These are phyloP conservation scores for Eucriotettix oculatus DNA, from an alignment of 2,888 invertebrate genomes.

Conservation along the genomic window DNA sequence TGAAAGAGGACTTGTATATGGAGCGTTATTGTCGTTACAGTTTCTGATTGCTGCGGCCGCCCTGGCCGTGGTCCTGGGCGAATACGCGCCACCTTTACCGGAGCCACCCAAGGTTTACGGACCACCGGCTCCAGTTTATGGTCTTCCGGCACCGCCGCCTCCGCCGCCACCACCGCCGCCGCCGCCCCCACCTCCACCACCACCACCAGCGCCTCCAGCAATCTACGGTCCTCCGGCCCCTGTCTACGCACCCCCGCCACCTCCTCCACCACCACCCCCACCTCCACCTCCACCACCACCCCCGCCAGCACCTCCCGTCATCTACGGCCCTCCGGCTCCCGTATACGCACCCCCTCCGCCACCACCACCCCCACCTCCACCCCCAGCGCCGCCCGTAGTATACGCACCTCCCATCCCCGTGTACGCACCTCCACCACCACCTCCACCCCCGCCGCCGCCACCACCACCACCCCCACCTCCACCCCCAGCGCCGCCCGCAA, in stretches of 20 bases:
- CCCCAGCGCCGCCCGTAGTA: neutral
- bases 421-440: neutral
- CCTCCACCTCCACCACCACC: neutral
- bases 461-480: slow-evolving; percentile 4
- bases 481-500: neutral
- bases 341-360: neutral
- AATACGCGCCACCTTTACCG: neutral
- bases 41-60: neutral
- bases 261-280: neutral
- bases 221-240: neutral
- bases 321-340: neutral
- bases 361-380: neutral
- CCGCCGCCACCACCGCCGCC: neutral
- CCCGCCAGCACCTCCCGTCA: neutral
- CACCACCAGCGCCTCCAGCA: neutral
- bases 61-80: neutral
- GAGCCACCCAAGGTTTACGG: neutral
- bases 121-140: neutral
- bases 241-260: neutral
- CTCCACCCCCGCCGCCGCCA: slow-evolving; percentile 3
- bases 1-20: too few relatives aligned
- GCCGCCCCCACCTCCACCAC: neutral
- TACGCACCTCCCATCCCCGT: neutral
- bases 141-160: slow-evolving; percentile 1
- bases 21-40: neutral